Conservation (phyloP, 2,888 invertebrate genomes). For the Camptogramma bilineatum region DNA sequence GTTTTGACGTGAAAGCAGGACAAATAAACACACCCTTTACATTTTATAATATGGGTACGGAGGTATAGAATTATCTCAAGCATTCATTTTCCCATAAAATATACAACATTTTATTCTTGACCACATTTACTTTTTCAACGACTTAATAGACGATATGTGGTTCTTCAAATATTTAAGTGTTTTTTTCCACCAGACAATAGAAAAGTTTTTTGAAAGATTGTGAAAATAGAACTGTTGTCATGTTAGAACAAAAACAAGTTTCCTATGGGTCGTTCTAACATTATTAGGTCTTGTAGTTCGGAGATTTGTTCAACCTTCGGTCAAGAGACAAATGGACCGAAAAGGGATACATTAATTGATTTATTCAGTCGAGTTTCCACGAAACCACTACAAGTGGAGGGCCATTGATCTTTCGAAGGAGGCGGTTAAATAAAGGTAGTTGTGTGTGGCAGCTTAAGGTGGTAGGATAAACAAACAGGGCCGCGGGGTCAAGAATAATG, state of each 20-base stretch:
- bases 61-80: no score
- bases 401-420: conserved; percentile 10
- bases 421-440: conserved; percentile 2
- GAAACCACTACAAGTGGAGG: conserved; percentile 12
- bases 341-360: conserved; percentile 18
- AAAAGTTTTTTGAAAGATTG: no score
- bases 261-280: neutral
- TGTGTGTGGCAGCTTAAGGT: conserved; percentile 5
- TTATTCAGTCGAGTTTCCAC: conserved; percentile 17
- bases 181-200: no score
- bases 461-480: neutral
- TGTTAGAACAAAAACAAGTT: neutral
- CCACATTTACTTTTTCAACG: no score
- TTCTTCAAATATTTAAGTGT: no score
- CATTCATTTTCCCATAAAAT: no score
- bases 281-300: conserved; percentile 9
- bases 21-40: no score
- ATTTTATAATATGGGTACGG: no score
- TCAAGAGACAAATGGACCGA: conserved; percentile 29
- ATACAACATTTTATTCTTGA: no score
- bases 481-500: neutral
- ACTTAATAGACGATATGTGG: no score
- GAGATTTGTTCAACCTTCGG: conserved; percentile 31
- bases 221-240: neutral
- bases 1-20: no score